These are phyloP conservation scores for Drosophila anceps DNA, from an alignment of 2,888 invertebrate genomes.

Conservation along the genomic window DNA sequence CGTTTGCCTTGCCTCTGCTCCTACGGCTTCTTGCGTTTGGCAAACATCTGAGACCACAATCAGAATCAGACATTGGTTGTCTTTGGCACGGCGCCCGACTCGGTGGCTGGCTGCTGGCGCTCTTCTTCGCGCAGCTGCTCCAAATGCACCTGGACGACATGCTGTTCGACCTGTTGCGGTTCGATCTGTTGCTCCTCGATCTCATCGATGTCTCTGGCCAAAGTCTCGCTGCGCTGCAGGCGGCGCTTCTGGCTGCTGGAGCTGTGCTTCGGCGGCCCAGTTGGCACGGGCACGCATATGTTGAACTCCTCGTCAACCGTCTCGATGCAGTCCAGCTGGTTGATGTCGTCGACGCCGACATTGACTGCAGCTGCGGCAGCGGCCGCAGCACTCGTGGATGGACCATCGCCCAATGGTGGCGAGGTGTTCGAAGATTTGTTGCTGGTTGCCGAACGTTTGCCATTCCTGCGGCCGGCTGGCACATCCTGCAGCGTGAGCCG, in stretches of 20 bases:
- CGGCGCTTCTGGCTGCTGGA: constrained; percentile 63
- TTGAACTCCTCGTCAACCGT: constrained; percentile 76
- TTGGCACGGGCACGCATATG: constrained; percentile 68
- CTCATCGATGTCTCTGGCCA: constrained; percentile 77
- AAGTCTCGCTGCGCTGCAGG: constrained; percentile 81
- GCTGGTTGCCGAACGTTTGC: constrained; percentile 12
- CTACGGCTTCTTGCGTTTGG: constrained; percentile 66
- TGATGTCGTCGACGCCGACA: constrained; percentile 13
- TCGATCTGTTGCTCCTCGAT: constrained; percentile 57
- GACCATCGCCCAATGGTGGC: constrained; percentile 53
- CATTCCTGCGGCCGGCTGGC: constrained; percentile 63
- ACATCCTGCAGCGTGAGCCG: constrained; percentile 78
- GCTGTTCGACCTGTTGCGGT: constrained; percentile 21
- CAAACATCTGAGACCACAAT: constrained; percentile 72
- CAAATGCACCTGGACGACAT: constrained; percentile 65
- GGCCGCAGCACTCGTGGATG: constrained; percentile 70
- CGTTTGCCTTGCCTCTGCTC: not conserved
- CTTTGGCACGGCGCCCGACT: constrained; percentile 59
- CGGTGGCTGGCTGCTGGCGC: constrained; percentile 29
- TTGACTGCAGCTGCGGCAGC: constrained; percentile 51
- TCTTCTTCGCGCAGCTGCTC: constrained; percentile 15
- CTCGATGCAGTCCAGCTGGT: constrained; percentile 73
- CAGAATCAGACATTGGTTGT: constrained; percentile 71
- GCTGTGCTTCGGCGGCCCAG: constrained; percentile 8
- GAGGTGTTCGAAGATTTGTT: not conserved